Evolutionary conservation across 2,888 invertebrate species (phyloP).

Genomic region (Mactromeris polynyma): DNA sequence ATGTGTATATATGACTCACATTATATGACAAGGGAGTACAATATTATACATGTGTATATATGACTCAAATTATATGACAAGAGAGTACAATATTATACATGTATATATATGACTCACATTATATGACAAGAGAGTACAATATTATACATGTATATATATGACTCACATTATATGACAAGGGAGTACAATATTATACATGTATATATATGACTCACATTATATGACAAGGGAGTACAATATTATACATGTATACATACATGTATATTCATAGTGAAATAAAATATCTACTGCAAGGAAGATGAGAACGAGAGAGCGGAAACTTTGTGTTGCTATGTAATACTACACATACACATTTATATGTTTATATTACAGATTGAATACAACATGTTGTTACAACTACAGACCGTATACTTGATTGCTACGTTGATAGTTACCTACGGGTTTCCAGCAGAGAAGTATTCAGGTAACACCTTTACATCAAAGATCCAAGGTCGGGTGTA

Average conservation of each 20-base stretch:
- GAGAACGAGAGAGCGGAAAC: not conserved
- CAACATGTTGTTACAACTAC: not conserved
- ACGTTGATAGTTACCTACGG: not conserved
- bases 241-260: not conserved
- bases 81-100: not conserved
- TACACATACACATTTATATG: not conserved
- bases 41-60: too few species aligned
- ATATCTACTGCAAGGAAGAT: too few species aligned
- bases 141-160: too few species aligned
- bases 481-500: too few species aligned
- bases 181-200: not conserved
- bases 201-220: not conserved
- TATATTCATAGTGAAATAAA: too few species aligned
- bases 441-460: not conserved
- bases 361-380: not conserved
- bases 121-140: too few species aligned
- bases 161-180: not conserved
- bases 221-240: not conserved
- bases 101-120: too few species aligned
- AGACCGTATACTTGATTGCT: not conserved
- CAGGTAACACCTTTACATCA: not conserved
- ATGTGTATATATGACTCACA: too few species aligned
- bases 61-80: too few species aligned
- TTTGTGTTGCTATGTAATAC: not conserved
- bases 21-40: too few species aligned